phyloP scores from a whole-genome alignment of 2,888 invertebrate species.

The Zaprionus lineosus region DNA sequence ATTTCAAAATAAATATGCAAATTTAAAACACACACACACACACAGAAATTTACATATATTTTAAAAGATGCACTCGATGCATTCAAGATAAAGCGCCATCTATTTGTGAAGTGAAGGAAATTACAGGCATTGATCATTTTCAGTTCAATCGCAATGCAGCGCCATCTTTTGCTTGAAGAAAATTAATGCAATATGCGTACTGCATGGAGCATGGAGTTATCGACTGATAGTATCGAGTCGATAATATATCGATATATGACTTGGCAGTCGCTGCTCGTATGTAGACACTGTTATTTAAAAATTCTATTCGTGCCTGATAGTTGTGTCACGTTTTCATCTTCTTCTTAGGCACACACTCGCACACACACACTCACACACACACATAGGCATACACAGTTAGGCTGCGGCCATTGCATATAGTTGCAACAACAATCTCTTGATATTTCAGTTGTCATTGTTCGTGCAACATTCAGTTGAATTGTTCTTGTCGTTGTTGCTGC shows the following conservation, averaged over 20 bases:
- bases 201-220: too few relatives aligned
- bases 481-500: slow-evolving; percentile 36
- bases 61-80: too few relatives aligned
- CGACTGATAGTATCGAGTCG: too few relatives aligned
- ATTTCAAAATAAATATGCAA: too few relatives aligned
- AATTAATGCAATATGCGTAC: too few relatives aligned
- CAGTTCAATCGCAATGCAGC: not conserved
- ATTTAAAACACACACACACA: too few relatives aligned
- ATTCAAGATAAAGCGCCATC: too few relatives aligned
- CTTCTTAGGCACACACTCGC: not conserved
- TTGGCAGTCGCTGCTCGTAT: too few relatives aligned
- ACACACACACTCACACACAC: not conserved
- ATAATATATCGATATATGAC: too few relatives aligned
- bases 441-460: slow-evolving; percentile 60
- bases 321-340: slow-evolving; percentile 49
- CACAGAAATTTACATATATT: too few relatives aligned
- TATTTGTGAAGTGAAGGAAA: too few relatives aligned
- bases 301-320: slow-evolving; percentile 41
- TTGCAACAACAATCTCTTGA: slow-evolving; percentile 50
- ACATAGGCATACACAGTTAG: slow-evolving; percentile 7
- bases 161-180: not conserved
- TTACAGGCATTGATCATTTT: not conserved
- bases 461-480: slow-evolving; percentile 41
- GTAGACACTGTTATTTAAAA: too few relatives aligned
- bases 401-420: slow-evolving; percentile 15